Base-by-base conservation (phyloP, 2,888 invertebrate genomes). In the Drosophila paranaensis region DNA sequence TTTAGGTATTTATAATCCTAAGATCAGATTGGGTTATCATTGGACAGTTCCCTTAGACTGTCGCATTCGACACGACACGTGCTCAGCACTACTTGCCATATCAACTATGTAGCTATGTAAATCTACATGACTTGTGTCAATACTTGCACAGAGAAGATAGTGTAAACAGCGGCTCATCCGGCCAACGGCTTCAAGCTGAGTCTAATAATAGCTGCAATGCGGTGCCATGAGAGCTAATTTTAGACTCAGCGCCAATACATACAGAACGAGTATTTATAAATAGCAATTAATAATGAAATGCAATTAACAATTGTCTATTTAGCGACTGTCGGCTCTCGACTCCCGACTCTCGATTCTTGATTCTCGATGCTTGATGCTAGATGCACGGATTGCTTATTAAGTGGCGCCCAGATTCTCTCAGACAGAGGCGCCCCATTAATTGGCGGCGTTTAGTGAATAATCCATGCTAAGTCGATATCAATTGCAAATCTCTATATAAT, bases 151-250 rank as follows among this genome's bases (percentile, higher is more conserved):
- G 43, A 3, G 50, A 56, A 77, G 72, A 78, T 72, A 61, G 74
- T 68, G 71, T 66, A 72, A 84, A 63, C 67, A 67, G 62, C 67
- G 72, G 71, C 66, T 74, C 68, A 73, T 77, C 73, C 57, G 82
- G 65, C 45, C 82, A 88, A 73, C 82, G 84, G 81, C 78, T 75
- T 75, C 65, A 56, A 54, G 60, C n/a, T 66, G 51, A 3, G 54
- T 60, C 82, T 89, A 87, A 69, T 71, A 74, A 84, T 84, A 84
- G 83, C 48, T 40, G 30, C 70, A 76, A 71, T 76, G 88, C 78
- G 83, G 70, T 87, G 74, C 77, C 65, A 77, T 74, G 87, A 64
- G 74, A 83, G 89, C 89, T 82, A 82, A 77, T 72, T 83, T 89
- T 84, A 89, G 76, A 84, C 54, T n/a, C 54, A 61, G 73, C 71